A percentile compares a stretch with the other conserved stretches of the same genome.
Conservation (phyloP, 2,113 vertebrate species). For the Poecilia latipinna region DNA sequence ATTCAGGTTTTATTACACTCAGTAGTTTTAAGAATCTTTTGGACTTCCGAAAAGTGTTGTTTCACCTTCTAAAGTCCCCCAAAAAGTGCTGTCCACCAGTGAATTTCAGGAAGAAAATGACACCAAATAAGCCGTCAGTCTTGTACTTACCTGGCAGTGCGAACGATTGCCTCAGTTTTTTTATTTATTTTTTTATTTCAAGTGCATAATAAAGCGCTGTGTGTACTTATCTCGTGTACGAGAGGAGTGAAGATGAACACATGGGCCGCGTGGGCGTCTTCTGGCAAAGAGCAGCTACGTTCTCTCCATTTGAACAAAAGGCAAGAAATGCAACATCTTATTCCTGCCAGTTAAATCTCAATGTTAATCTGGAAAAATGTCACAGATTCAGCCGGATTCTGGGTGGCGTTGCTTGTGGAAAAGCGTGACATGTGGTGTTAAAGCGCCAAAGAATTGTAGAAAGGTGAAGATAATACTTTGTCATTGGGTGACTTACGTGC, state of each 20-base stretch:
- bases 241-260: slow-evolving; percentile 64
- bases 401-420: slow-evolving; percentile 3
- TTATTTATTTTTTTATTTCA: slow-evolving; percentile 39
- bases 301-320: slow-evolving; percentile 68
- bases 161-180: slow-evolving; percentile 21
- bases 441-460: neutral
- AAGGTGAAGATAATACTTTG: neutral
- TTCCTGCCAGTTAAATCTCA: slow-evolving; percentile 51
- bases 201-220: slow-evolving; percentile 29
- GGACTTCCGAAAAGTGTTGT: neutral
- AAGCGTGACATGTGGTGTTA: neutral
- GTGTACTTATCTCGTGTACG: slow-evolving; percentile 29
- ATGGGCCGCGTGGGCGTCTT: slow-evolving; percentile 75
- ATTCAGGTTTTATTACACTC: neutral
- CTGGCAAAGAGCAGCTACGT: slow-evolving; percentile 66
- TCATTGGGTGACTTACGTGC: neutral
- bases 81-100: neutral
- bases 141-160: slow-evolving; percentile 21
- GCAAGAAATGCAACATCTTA: slow-evolving; percentile 58
- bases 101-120: neutral
- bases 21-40: neutral
- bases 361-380: slow-evolving; percentile 23
- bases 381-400: slow-evolving; percentile 29
- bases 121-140: neutral
- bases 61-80: neutral